These are phyloP conservation scores for Eptesicus fuscus DNA, from an alignment of 2,113 vertebrate species.

Conservation along the genomic window DNA sequence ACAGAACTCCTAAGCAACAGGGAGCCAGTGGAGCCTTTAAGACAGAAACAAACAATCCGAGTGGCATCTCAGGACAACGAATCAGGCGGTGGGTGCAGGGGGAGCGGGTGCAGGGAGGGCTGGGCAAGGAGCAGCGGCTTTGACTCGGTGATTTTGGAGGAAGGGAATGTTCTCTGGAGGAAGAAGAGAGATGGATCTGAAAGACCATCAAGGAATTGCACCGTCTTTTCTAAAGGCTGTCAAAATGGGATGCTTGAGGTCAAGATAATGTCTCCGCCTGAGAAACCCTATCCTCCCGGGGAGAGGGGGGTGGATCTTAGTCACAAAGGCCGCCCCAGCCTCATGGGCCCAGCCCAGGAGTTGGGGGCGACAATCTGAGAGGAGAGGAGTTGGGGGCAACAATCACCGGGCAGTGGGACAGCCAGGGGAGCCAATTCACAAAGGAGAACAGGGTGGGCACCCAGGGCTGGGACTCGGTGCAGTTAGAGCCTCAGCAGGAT, in stretches of 20 bases:
- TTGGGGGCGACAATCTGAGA: background rate
- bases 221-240: background rate
- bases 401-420: background rate
- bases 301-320: background rate
- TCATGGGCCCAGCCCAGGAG: background rate
- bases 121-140: background rate
- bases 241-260: background rate
- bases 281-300: background rate
- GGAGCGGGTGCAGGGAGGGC: rapidly evolving
- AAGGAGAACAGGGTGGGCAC: background rate
- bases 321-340: background rate
- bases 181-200: background rate
- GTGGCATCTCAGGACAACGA: background rate
- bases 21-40: background rate
- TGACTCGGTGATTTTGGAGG: background rate
- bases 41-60: background rate
- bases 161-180: background rate
- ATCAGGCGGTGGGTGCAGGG: background rate
- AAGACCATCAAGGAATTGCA: background rate
- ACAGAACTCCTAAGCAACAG: background rate
- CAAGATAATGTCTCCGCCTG: background rate
- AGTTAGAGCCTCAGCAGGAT: background rate
- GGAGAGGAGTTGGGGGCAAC: background rate
- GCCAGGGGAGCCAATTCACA: too few species aligned
- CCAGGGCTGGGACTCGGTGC: background rate